Evolutionary conservation across 2,113 vertebrate genomes (phyloP).

Genomic region (Galeopterus variegatus): DNA sequence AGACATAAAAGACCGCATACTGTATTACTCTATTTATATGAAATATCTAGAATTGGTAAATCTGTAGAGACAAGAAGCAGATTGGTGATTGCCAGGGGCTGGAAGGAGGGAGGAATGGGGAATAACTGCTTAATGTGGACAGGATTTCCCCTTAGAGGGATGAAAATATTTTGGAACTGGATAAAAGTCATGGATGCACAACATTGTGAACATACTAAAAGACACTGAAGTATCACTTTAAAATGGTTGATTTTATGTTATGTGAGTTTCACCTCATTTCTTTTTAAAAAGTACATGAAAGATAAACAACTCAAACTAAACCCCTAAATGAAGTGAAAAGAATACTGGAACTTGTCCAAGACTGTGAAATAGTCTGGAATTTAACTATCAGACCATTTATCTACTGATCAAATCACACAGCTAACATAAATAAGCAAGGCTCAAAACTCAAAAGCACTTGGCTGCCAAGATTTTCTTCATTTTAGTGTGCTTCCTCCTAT

Average conservation of each 20-base stretch:
- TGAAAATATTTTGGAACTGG: background rate
- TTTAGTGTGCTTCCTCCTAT: background rate
- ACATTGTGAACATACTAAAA: background rate
- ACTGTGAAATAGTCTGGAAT: background rate
- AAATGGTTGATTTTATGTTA: too few relatives aligned
- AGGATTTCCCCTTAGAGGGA: background rate
- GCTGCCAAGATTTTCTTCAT: background rate
- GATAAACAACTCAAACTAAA: background rate
- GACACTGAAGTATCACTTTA: background rate
- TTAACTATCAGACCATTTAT: background rate
- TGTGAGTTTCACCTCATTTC: too few relatives aligned
- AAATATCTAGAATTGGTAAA: too few relatives aligned
- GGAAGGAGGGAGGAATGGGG: background rate
- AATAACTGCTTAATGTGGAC: background rate
- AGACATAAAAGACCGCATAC: too few relatives aligned
- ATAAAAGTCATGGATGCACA: background rate
- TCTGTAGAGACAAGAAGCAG: too few relatives aligned
- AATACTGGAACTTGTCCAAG: background rate
- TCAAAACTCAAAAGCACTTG: background rate
- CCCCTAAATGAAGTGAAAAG: background rate
- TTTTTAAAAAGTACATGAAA: background rate
- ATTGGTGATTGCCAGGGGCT: too few relatives aligned
- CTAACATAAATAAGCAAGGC: background rate
- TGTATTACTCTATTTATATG: too few relatives aligned
- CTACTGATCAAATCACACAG: background rate